Conservation (phyloP, 2,888 invertebrate species). For the Hydriomena furcata region DNA sequence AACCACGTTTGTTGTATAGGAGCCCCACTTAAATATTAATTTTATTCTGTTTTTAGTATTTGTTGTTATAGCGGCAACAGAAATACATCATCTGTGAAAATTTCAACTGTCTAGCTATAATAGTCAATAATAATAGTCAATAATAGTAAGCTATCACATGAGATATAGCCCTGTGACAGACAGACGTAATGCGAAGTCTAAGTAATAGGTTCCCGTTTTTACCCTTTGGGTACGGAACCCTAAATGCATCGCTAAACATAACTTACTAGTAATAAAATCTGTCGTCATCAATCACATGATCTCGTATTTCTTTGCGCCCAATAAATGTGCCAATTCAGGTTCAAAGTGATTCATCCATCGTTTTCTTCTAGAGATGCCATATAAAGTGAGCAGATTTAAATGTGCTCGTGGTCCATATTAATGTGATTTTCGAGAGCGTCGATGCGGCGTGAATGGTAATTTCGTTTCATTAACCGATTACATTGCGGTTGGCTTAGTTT, state of each 20-base stretch:
- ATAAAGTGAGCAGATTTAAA: slow-evolving; percentile 41
- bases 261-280: slow-evolving; percentile 30
- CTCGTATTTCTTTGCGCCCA: slow-evolving; percentile 23
- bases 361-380: slow-evolving; percentile 33
- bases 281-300: slow-evolving; percentile 35
- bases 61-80: too few species aligned
- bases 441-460: slow-evolving; percentile 39
- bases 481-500: slow-evolving; percentile 14
- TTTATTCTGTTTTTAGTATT: too few species aligned
- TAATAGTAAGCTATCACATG: too few species aligned
- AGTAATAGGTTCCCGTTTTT: too few species aligned
- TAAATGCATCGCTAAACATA: slow-evolving; percentile 33
- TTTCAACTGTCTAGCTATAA: too few species aligned
- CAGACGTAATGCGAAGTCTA: too few species aligned
- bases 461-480: slow-evolving; percentile 32
- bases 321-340: slow-evolving; percentile 19
- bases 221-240: too few species aligned
- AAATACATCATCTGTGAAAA: too few species aligned
- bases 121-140: too few species aligned
- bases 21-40: too few species aligned
- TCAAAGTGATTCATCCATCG: slow-evolving; percentile 19
- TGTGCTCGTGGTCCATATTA: slow-evolving; percentile 42
- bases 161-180: too few species aligned
- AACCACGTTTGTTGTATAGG: too few species aligned
- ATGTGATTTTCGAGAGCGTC: slow-evolving; percentile 37